Percentiles rank a stretch among this genome's conserved stretches.
Conservation (phyloP, 2,113 vertebrate genomes). For the Gymnobelideus leadbeateri region DNA sequence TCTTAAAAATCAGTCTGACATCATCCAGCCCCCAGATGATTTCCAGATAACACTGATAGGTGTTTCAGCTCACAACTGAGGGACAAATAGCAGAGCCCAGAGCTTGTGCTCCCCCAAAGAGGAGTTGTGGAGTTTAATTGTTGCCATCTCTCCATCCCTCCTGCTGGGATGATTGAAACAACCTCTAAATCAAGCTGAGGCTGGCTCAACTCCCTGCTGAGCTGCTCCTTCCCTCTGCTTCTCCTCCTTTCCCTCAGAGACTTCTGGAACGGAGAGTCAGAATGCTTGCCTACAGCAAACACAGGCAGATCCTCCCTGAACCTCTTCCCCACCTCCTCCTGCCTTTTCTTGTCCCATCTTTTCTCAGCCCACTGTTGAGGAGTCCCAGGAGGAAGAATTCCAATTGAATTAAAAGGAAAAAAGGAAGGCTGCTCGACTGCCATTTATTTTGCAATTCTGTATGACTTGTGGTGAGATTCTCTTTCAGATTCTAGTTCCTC, state of each 20-base stretch:
- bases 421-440: not conserved
- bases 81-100: not conserved
- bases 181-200: constrained; percentile 42
- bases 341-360: not conserved
- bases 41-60: constrained; percentile 42
- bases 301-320: not conserved
- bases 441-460: not conserved
- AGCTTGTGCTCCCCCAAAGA: not conserved
- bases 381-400: not conserved
- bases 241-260: not conserved
- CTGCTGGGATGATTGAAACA: constrained; percentile 52
- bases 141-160: constrained; percentile 18
- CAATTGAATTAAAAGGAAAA: not conserved
- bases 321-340: not conserved
- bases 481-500: not conserved
- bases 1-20: constrained; percentile 1
- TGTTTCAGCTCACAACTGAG: constrained; percentile 16
- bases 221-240: not conserved
- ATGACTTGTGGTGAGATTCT: not conserved
- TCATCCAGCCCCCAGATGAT: constrained; percentile 4
- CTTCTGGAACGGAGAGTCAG: fast-evolving
- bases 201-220: constrained; percentile 30
- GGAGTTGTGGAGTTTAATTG: constrained; percentile 28
- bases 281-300: not conserved
- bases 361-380: not conserved